phyloP scores from a whole-genome alignment of 2,797 vertebrate species.

The Coracias cyanogaster region DNA sequence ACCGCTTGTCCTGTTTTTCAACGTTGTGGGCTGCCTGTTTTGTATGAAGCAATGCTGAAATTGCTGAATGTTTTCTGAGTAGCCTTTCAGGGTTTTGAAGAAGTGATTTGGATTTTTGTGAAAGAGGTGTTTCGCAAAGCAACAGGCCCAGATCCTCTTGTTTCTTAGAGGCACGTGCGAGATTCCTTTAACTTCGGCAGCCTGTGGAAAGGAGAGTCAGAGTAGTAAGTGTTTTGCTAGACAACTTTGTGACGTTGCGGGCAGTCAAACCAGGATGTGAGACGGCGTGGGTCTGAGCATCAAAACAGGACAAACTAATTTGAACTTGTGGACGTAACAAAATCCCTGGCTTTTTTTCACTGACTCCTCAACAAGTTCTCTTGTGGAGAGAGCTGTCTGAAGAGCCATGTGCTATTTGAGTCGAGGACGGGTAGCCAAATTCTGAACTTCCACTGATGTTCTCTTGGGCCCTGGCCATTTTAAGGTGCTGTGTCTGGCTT shows the following conservation, averaged over 20 bases:
- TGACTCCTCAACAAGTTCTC: neutral
- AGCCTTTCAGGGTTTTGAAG: neutral
- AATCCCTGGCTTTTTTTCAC: neutral
- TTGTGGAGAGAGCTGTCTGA: neutral
- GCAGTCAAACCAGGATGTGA: too few species aligned
- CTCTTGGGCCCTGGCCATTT: neutral
- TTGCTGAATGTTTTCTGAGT: neutral
- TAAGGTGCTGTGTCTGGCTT: neutral
- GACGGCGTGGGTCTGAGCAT: neutral
- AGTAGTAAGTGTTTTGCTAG: neutral
- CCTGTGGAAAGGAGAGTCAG: neutral
- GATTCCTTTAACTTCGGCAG: neutral
- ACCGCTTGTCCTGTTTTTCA: neutral
- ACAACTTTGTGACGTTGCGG: neutral
- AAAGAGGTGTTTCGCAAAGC: neutral
- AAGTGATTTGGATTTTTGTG: neutral
- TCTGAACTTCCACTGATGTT: neutral
- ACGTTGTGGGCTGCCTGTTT: neutral
- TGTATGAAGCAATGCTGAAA: neutral
- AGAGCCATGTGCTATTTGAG: fast-evolving
- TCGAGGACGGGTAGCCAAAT: too few species aligned
- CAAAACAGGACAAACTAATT: neutral
- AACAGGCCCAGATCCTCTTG: neutral
- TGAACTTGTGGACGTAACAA: neutral
- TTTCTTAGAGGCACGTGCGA: neutral